Percentiles rank a stretch among this genome's conserved stretches.
Evolutionary conservation across 2,113 vertebrate genomes (phyloP).

Genomic region (Tricholaema leucomelas): DNA sequence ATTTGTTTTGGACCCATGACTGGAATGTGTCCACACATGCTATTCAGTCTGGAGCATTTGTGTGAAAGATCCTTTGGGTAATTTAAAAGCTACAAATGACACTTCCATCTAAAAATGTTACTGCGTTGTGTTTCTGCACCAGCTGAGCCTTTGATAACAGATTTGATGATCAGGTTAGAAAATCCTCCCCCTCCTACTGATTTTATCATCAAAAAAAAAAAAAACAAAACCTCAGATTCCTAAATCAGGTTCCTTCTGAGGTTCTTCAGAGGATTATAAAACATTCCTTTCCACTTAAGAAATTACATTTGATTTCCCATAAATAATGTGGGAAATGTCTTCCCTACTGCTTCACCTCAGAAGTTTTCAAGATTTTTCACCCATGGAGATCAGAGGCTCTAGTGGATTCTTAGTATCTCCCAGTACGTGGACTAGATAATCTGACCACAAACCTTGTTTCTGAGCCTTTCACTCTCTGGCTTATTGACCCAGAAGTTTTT

Average conservation of each 20-base stretch:
- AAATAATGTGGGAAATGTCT: background rate
- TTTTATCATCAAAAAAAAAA: background rate
- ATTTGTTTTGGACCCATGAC: constrained; percentile 59
- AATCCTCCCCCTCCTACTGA: background rate
- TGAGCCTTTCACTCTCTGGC: constrained; percentile 52
- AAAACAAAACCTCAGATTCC: no score
- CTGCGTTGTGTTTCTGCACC: constrained; percentile 33
- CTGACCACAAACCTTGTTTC: background rate
- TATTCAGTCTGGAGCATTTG: constrained; percentile 18
- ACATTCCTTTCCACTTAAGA: background rate
- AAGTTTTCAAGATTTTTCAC: background rate
- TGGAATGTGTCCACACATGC: constrained; percentile 22
- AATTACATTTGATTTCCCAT: background rate
- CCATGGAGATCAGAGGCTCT: background rate
- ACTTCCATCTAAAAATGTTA: constrained; percentile 42
- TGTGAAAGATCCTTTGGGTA: constrained; percentile 59
- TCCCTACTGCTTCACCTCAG: background rate
- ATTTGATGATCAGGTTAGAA: constrained; percentile 3
- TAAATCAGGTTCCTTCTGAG: background rate
- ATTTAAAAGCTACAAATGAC: constrained; percentile 58
- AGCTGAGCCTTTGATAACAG: constrained; percentile 4
- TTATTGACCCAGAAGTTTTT: constrained; percentile 66
- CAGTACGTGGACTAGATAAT: background rate
- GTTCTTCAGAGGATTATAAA: background rate
- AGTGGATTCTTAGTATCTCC: background rate